Conservation (phyloP, 2,113 vertebrate genomes). For the Phainopepla nitens region DNA sequence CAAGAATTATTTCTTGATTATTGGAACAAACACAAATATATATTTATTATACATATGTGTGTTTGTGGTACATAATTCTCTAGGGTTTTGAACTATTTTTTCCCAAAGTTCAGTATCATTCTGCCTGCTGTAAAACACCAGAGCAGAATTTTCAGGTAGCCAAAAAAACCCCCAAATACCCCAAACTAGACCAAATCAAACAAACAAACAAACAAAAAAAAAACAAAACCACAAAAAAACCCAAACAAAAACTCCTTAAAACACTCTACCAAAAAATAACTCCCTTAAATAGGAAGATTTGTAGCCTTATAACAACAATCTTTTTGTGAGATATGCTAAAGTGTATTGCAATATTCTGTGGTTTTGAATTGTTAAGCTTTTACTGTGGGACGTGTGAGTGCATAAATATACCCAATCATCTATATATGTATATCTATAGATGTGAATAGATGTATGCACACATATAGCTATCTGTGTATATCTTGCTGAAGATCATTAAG, state of each 20-base stretch:
- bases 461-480: background rate
- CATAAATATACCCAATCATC: background rate
- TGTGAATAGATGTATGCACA: background rate
- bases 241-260: background rate
- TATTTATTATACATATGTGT: background rate
- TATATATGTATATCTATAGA: background rate
- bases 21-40: background rate
- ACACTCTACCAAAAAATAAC: background rate
- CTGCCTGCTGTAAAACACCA: background rate
- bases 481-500: conserved; percentile 18
- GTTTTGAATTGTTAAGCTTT: conserved; percentile 13
- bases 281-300: background rate
- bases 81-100: background rate
- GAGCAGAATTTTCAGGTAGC: background rate
- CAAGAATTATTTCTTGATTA: background rate
- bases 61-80: background rate
- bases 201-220: background rate
- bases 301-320: background rate
- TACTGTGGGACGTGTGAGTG: background rate
- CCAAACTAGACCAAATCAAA: background rate
- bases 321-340: background rate
- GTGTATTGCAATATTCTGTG: background rate
- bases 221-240: background rate
- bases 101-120: background rate
- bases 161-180: background rate